A percentile compares a stretch with the other conserved stretches of the same genome.
Evolutionary conservation across 2,113 vertebrate species (phyloP).

Genomic region (Hyperoodon ampullatus): DNA sequence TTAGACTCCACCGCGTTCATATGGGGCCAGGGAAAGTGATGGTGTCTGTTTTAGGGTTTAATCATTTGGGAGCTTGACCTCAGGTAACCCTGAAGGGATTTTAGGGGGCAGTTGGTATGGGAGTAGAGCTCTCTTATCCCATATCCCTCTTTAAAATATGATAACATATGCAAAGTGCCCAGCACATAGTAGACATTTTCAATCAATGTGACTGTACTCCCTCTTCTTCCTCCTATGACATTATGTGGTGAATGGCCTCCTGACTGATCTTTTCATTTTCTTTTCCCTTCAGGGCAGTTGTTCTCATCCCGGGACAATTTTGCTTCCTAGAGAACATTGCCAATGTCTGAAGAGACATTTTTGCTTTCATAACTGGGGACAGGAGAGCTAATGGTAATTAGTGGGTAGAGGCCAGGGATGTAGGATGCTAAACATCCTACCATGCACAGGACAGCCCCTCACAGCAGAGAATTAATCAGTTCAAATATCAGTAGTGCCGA

Average conservation of each 20-base stretch:
- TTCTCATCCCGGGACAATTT: neutral
- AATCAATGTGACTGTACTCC: neutral
- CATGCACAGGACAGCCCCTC: neutral
- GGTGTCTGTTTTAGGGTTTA: constrained; percentile 25
- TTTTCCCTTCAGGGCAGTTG: neutral
- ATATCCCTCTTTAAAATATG: neutral
- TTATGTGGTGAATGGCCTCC: neutral
- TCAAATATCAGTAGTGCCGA: neutral
- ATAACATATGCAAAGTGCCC: neutral
- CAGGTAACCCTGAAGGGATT: constrained; percentile 59
- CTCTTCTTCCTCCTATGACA: neutral
- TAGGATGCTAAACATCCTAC: neutral
- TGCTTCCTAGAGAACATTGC: neutral
- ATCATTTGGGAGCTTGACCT: constrained; percentile 68
- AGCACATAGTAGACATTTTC: neutral
- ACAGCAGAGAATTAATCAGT: neutral
- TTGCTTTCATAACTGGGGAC: neutral
- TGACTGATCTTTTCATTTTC: neutral
- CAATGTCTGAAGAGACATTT: neutral
- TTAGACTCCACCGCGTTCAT: constrained; percentile 29
- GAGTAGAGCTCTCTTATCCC: neutral
- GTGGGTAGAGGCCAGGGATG: neutral
- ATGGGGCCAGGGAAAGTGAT: constrained; percentile 65
- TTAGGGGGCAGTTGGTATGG: neutral
- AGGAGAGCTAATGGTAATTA: neutral